Percentiles rank a stretch among this genome's conserved stretches.
Conservation (phyloP, 2,113 vertebrate species). For the Bubo blakistoni region DNA sequence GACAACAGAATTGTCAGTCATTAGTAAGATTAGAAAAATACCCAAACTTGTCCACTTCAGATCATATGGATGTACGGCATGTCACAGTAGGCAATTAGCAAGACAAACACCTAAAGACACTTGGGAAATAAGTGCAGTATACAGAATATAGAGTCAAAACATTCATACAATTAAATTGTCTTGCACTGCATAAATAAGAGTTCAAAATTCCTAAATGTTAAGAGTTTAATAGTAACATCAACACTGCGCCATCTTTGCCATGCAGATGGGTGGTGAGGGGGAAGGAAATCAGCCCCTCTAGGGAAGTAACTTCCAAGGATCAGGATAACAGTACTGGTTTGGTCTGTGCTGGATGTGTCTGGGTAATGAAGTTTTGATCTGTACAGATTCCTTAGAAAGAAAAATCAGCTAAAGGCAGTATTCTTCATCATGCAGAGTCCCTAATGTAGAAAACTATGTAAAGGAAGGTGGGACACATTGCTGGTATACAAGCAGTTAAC, state of each 20-base stretch:
- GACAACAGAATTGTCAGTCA: background rate
- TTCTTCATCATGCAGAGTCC: background rate
- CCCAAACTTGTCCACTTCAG: background rate
- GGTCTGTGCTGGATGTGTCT: background rate
- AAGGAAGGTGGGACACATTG: background rate
- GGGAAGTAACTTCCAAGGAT: background rate
- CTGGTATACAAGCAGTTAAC: background rate
- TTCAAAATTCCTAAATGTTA: background rate
- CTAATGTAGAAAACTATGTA: background rate
- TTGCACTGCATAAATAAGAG: background rate
- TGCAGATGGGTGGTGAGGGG: rapidly evolving
- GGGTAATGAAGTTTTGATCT: background rate
- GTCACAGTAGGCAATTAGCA: background rate
- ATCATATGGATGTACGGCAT: background rate
- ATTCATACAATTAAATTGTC: background rate
- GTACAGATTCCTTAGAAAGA: background rate
- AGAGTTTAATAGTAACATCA: background rate
- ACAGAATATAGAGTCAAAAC: background rate
- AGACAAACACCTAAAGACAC: background rate
- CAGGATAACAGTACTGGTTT: background rate
- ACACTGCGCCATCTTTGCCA: background rate
- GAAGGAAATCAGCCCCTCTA: background rate
- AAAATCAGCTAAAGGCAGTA: background rate
- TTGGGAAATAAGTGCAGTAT: background rate
- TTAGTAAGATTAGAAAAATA: background rate